Conservation (phyloP, 37 sponge, comb jelly and placozoan species). For the Oopsacas minuta region DNA sequence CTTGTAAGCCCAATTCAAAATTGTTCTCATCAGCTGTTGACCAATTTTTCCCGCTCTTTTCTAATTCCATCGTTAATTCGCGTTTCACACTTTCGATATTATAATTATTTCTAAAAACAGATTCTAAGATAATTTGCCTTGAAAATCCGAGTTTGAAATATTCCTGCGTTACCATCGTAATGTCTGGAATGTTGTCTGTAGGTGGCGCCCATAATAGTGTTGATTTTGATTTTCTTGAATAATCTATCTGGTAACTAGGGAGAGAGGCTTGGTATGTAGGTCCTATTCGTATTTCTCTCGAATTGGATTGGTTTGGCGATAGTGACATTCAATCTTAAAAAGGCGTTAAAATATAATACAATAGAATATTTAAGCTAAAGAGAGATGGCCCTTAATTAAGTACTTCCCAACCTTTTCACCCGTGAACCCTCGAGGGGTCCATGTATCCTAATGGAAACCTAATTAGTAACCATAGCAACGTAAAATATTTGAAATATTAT, state of each 20-base stretch:
- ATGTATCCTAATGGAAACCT: too few species aligned
- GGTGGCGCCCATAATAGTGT: background rate
- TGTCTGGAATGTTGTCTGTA: background rate
- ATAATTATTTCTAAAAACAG: background rate
- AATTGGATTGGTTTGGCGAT: background rate
- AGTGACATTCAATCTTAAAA: background rate
- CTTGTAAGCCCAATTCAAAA: background rate
- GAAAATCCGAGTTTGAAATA: background rate
- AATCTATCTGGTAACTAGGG: background rate
- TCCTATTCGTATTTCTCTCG: background rate
- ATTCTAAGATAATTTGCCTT: background rate
- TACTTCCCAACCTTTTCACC: too few species aligned
- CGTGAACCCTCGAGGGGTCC: too few species aligned
- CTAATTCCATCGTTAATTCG: background rate
- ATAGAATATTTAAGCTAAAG: too few species aligned
- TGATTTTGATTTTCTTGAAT: background rate
- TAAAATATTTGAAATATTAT: too few species aligned
- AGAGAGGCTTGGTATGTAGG: background rate
- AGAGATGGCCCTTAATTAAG: too few species aligned
- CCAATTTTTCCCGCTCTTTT: background rate
- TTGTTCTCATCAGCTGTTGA: background rate
- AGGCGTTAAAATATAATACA: too few species aligned
- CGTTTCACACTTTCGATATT: background rate
- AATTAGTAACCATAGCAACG: too few species aligned
- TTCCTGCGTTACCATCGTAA: slow-evolving; percentile 3